Conservation (phyloP, 2,797 vertebrate species). For the Aselliscus stoliczkanus region DNA sequence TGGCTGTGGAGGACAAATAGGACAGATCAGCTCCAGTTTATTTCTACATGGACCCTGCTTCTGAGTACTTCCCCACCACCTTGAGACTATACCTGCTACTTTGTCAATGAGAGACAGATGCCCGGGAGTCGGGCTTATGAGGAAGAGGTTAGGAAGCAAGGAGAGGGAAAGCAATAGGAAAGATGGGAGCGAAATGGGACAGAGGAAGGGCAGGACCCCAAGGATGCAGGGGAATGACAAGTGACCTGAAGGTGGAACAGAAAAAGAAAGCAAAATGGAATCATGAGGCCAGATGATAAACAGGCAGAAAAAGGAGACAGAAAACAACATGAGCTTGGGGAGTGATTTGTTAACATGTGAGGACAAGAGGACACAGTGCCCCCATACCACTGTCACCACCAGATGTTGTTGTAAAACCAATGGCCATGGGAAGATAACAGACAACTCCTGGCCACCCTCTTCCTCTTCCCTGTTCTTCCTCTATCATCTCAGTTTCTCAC, state of each 20-base stretch:
- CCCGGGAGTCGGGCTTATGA: neutral
- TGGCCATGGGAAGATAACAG: no score
- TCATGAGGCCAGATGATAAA: neutral
- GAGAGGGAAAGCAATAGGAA: neutral
- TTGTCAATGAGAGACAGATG: neutral
- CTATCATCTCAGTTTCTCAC: neutral
- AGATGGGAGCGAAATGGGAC: no score
- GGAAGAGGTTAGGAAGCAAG: neutral
- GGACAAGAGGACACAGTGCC: rapidly evolving
- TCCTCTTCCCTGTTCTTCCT: no score
- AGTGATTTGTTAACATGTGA: neutral
- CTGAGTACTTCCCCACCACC: neutral
- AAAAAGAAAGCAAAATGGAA: neutral
- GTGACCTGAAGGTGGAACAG: neutral
- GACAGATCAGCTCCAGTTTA: no score
- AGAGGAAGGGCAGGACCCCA: neutral
- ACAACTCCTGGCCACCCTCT: rapidly evolving
- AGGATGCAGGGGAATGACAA: neutral
- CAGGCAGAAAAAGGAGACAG: neutral
- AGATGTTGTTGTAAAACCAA: neutral
- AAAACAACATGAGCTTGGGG: rapidly evolving
- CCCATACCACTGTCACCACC: rapidly evolving
- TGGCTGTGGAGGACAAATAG: rapidly evolving
- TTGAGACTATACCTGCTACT: neutral
- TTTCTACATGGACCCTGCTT: neutral